Base-by-base conservation (phyloP, 2,797 vertebrate species). In the Bovichtus variegatus region DNA sequence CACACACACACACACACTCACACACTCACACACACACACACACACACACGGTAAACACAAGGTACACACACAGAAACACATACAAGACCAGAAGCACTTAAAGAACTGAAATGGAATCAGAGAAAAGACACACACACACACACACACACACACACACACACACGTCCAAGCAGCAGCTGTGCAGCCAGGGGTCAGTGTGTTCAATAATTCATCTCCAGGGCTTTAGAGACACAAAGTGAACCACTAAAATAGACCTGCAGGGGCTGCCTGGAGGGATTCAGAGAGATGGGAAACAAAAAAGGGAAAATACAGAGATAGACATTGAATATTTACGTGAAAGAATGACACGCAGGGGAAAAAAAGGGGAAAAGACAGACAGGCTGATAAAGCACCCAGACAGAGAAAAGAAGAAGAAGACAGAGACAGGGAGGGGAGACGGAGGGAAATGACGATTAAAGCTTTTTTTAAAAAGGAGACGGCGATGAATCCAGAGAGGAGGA, bases 181-280 rank as follows among this genome's bases (percentile, higher is more conserved):
- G 66, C 62, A 82, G 49, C 60, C 71, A 67, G 49, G 47, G 84
- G 91, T 91, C 87, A 86, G 62, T 57, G 38, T 81, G 67, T 12
- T 91, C 81, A 88, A 89, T 91, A 86, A 87, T 88, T 91, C 65
- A 92, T 76, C 55, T 63, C 15, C 49, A 27, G 68, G 60, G 29
- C 64, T 80, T 53, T 5, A 47, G 71, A 79, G 78, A 54, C 59
- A 64, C 53, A 81, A 64, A 71, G 74, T 51, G 59, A 85, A 80
- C 61, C 36, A 36, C 72, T 71, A 71, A 81, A 81, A 81, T 58
- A 80, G 75, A 85, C 23, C 70, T 54, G 70, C 12, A 6, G 41
- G 63, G 44, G 31, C 36, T 6, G 40, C 9, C 16, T 38, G 60
- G 7, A 27, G 60, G 46, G 43, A 41, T 43, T 51, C 29, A 57